Base-by-base conservation (phyloP, 2,797 vertebrate genomes). In the Cynopterus sphinx region DNA sequence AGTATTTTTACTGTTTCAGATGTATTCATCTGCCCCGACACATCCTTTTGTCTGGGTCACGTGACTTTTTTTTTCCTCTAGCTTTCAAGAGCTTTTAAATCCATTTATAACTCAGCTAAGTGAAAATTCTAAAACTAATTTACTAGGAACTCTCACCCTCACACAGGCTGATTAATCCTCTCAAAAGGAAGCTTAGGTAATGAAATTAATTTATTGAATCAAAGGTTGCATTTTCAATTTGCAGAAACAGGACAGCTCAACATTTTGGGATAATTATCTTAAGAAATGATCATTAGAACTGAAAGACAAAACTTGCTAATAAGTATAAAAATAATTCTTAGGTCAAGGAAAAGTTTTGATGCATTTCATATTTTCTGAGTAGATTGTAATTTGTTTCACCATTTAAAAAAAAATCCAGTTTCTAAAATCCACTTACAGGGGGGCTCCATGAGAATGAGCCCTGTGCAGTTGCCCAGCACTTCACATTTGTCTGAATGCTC, bases 121-220 rank as follows among this genome's bases (percentile, higher is more conserved):
- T n/a, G 53, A 90, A 79, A 87, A 75, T 26, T 51, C 81, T 71
- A n/a, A 87, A 67, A 81, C 17, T 83, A 75, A 90, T 75, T 53
- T 65, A n/a, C 24, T 59, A 3, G 82, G 51, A 94, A 68, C 85
- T 95, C 68, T 88, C 17, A 92, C 57, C 77, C 10, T 81, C 12
- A 39, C 19, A 26, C 63, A 33, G 26, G 39, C 83, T 89, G 31
- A 90, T 53, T 43, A 92, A 90, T 59, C 73, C 31, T 91, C n/a
- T 61, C 59, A 51, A 53, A 53, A 84, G 53, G 41, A 41, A 90
- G 67, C 17, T 33, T n/a, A 94, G 41, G 46, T 31, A 90, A 63
- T 8, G 22, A 33, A 82, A 87, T 73, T 39, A 33, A 90, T 46
- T 83, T 46, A 67, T 2, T 51, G 17, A 88, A 67, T 63, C 59